Evolutionary conservation across 2,113 vertebrate genomes (phyloP).

Genomic region (Bucco capensis): DNA sequence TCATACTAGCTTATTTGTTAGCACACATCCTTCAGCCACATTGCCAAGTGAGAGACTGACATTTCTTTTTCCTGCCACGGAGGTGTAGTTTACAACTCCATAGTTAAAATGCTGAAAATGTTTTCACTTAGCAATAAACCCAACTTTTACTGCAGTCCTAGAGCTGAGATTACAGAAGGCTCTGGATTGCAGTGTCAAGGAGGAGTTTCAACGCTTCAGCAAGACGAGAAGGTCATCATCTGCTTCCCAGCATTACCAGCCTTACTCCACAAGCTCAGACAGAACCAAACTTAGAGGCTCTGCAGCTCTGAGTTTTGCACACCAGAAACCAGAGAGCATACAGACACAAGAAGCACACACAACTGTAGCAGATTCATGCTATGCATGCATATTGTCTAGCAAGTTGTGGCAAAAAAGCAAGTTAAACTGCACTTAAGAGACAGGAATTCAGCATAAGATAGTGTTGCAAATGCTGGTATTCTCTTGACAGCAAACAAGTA

Average conservation of each 20-base stretch:
- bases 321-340: not conserved
- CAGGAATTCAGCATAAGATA: not conserved
- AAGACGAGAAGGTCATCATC: not conserved
- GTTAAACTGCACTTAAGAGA: not conserved
- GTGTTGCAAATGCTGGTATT: not conserved
- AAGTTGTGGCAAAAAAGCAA: not conserved
- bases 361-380: not conserved
- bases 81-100: not conserved
- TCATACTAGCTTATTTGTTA: not conserved
- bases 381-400: not conserved
- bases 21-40: not conserved
- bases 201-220: not conserved
- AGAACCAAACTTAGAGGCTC: not conserved
- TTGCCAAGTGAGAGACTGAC: not conserved
- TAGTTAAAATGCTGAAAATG: not conserved
- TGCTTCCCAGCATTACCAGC: not conserved
- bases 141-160: not conserved
- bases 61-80: not conserved
- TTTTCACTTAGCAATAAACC: conserved; percentile 16
- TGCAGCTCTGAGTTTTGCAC: not conserved
- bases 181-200: not conserved
- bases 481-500: not conserved
- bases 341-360: not conserved
- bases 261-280: not conserved
- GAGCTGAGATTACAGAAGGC: rapidly evolving